Percentiles rank a stretch among this genome's conserved stretches.
phyloP scores from a whole-genome alignment of 1,140 invertebrate genomes.

The Ectropis grisescens region DNA sequence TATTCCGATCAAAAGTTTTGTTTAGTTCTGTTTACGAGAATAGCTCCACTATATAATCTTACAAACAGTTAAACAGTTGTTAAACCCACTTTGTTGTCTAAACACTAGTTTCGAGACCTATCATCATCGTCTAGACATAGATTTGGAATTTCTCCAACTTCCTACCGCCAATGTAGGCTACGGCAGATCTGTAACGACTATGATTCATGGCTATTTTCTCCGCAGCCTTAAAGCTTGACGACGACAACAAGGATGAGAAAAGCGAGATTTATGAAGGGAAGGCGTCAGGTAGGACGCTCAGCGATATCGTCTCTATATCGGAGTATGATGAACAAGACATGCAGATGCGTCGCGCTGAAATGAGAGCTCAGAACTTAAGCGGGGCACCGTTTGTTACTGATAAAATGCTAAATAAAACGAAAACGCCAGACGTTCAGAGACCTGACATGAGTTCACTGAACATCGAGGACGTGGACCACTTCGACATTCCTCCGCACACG shows the following conservation, averaged over 20 bases:
- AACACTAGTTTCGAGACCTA: no score
- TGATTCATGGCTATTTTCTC: slow-evolving; percentile 11
- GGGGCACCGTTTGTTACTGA: slow-evolving; percentile 18
- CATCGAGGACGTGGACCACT: slow-evolving; percentile 34
- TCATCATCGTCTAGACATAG: slow-evolving; percentile 9
- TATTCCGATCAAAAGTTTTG: no score
- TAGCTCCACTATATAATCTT: no score
- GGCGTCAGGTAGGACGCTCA: slow-evolving; percentile 75
- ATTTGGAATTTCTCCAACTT: slow-evolving; percentile 43
- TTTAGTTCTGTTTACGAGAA: no score
- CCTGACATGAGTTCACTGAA: slow-evolving; percentile 51
- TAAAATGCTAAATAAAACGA: slow-evolving; percentile 28
- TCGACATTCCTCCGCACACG: slow-evolving; percentile 26
- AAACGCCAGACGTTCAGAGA: slow-evolving; percentile 38
- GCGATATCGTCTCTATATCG: slow-evolving; percentile 79
- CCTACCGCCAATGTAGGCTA: slow-evolving; percentile 11
- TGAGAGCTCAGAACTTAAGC: slow-evolving; percentile 41
- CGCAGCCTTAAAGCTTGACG: slow-evolving; percentile 70
- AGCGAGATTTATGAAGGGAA: slow-evolving; percentile 64
- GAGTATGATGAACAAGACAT: slow-evolving; percentile 76
- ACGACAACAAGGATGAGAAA: slow-evolving; percentile 50
- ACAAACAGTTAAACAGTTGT: no score
- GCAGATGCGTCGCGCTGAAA: slow-evolving; percentile 58
- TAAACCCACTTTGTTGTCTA: no score
- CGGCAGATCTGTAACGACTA: slow-evolving; percentile 3